A percentile compares a stretch with the other conserved stretches of the same genome.
These are phyloP conservation scores for Micrasema minimum DNA, from an alignment of 1,140 invertebrate species.

Conservation along the genomic window DNA sequence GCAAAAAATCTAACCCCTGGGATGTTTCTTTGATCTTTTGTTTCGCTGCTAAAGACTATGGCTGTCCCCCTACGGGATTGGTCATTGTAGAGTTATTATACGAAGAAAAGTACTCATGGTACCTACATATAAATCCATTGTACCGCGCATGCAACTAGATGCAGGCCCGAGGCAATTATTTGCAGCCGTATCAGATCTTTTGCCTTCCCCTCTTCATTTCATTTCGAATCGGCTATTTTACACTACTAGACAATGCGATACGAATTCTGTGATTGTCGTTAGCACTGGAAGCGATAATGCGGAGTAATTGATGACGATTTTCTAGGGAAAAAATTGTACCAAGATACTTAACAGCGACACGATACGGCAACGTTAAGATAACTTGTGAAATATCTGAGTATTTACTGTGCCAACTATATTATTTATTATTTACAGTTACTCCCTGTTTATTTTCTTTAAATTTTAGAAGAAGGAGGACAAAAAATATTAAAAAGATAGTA, in stretches of 20 bases:
- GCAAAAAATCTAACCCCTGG: slow-evolving; percentile 6
- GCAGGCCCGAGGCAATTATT: slow-evolving; percentile 33
- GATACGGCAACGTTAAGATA: too few relatives aligned
- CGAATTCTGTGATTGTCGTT: slow-evolving; percentile 40
- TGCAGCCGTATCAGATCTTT: slow-evolving; percentile 41
- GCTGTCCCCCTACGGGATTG: neutral
- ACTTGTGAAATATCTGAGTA: neutral
- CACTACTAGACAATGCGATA: slow-evolving; percentile 27
- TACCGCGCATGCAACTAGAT: slow-evolving; percentile 21
- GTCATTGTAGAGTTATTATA: slow-evolving; percentile 24
- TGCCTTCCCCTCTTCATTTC: slow-evolving; percentile 20
- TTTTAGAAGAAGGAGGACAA: too few relatives aligned
- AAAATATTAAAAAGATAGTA: too few relatives aligned
- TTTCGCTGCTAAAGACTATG: slow-evolving; percentile 9
- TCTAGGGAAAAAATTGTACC: slow-evolving; percentile 3
- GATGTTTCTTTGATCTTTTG: slow-evolving; percentile 17
- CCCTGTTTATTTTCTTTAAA: too few relatives aligned
- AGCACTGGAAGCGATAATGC: slow-evolving; percentile 25
- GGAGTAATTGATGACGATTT: slow-evolving; percentile 35
- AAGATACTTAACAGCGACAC: neutral
- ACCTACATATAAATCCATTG: slow-evolving; percentile 20
- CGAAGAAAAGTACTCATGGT: neutral
- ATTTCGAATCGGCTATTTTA: slow-evolving; percentile 22
- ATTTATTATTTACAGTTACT: too few relatives aligned
- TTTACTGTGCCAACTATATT: too few relatives aligned